phyloP scores from a whole-genome alignment of 2,113 vertebrate species.

The Seriola rivoliana region DNA sequence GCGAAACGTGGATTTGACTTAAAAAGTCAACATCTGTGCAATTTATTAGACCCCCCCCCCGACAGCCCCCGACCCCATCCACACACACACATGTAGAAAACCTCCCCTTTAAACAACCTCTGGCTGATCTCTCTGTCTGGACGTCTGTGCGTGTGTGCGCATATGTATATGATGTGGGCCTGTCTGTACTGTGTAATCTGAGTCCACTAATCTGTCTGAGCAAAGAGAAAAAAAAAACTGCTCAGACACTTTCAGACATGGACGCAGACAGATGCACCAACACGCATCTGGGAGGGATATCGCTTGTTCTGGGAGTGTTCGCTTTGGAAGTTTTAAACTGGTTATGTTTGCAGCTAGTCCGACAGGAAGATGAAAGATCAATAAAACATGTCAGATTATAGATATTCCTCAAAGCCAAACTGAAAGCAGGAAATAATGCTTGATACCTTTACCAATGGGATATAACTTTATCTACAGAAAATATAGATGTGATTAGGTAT shows the following conservation, averaged over 20 bases:
- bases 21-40: slow-evolving; percentile 77
- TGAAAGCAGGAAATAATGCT: neutral
- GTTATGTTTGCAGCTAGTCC: slow-evolving; percentile 22
- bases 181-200: slow-evolving; percentile 63
- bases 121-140: slow-evolving; percentile 61
- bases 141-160: slow-evolving; percentile 32
- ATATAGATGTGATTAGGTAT: slow-evolving; percentile 7
- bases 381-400: slow-evolving; percentile 14
- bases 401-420: neutral
- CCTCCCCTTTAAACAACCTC: slow-evolving; percentile 44
- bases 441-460: neutral
- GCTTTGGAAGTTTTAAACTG: slow-evolving; percentile 13
- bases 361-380: slow-evolving; percentile 13
- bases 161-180: slow-evolving; percentile 45
- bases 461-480: slow-evolving; percentile 4
- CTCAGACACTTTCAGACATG: slow-evolving; percentile 45
- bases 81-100: slow-evolving; percentile 31
- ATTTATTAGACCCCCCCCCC: slow-evolving; percentile 59
- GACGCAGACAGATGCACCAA: slow-evolving; percentile 48
- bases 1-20: slow-evolving; percentile 69
- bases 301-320: neutral
- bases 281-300: slow-evolving; percentile 19
- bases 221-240: slow-evolving; percentile 3
- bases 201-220: slow-evolving; percentile 65
- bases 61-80: slow-evolving; percentile 2